Evolutionary conservation across 2,113 vertebrate genomes (phyloP), one percentile per base, ranked within the genome.

Genomic region (Phycodurus eques): DNA sequence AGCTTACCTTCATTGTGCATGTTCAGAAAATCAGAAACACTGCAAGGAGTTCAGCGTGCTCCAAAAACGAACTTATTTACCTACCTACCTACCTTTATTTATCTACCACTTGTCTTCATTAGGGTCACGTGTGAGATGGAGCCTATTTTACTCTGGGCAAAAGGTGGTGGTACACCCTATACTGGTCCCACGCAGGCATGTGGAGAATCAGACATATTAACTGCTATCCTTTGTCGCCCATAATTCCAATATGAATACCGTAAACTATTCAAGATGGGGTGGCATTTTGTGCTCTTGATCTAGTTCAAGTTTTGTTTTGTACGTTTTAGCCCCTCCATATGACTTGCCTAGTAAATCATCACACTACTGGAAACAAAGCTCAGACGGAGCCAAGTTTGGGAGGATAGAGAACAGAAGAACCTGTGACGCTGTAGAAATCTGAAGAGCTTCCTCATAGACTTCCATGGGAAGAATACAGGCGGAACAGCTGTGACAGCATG

Each of bases 391-490:
- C 78, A 88, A 82, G 73, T 80, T 72, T 62, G 74, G 74, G 46
- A 54, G 53, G 19, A 7, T 1, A 46, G 9, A 31, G 64, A 66
- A 66, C n/a, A 47, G n/a, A 66, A 66, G 74, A 84, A 88, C 88
- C 85, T 89, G 83, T 64, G 57, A 79, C 75, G 80, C 76, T 70
- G 71, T 67, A 75, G 75, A 77, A 80, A 79, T 61, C 78, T 72
- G 82, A 82, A 83, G 54, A 61, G 77, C 81, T 78, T 88, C 87
- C 84, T 90, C 80, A 87, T 82, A 85, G 82, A 72, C 61, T 85
- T 94, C 94, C 96, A 98, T 99, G 97, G 96, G 97, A 99, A 97
- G 95, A 94, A 94, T 91, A 94, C 93, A 94, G 95, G 94, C 93
- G 92, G 94, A 95, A 96, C 93, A 94, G 94, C 86, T 86, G 87